phyloP scores from a whole-genome alignment of 2,888 invertebrate species.

The Emmelina monodactyla region DNA sequence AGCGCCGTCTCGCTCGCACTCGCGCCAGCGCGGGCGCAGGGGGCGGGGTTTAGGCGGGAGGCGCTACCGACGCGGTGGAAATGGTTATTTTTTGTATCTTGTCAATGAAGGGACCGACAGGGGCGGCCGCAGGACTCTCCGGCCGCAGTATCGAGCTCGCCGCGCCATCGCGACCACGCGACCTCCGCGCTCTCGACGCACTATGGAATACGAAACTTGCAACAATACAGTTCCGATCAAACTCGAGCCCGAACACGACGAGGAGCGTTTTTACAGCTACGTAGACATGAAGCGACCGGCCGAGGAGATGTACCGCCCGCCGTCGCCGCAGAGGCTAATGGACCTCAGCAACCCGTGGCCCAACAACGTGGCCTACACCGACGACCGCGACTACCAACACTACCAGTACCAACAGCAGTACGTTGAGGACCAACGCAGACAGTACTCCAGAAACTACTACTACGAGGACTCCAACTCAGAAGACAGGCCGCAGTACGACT shows the following conservation, averaged over 20 bases:
- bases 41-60: slow-evolving; percentile 41
- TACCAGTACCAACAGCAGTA: slow-evolving; percentile 38
- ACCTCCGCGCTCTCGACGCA: slow-evolving; percentile 15
- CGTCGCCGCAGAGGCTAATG: slow-evolving; percentile 52
- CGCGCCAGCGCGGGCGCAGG: slow-evolving; percentile 36
- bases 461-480: slow-evolving; percentile 54
- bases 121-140: slow-evolving; percentile 32
- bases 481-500: slow-evolving; percentile 33
- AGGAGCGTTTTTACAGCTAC: slow-evolving; percentile 47
- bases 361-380: slow-evolving; percentile 28
- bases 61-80: slow-evolving; percentile 37
- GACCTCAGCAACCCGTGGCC: slow-evolving; percentile 52
- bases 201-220: slow-evolving; percentile 50
- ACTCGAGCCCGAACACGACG: slow-evolving; percentile 45
- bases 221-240: slow-evolving; percentile 47
- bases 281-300: slow-evolving; percentile 38
- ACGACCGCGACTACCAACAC: slow-evolving; percentile 39
- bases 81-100: slow-evolving; percentile 60
- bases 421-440: slow-evolving; percentile 36
- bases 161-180: background rate
- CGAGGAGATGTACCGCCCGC: slow-evolving; percentile 35
- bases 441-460: slow-evolving; percentile 34
- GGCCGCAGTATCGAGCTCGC: slow-evolving; percentile 25
- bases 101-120: slow-evolving; percentile 60
- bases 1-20: slow-evolving; percentile 18